phyloP scores from a whole-genome alignment of 2,797 vertebrate genomes.

The Peromyscus aztecus region DNA sequence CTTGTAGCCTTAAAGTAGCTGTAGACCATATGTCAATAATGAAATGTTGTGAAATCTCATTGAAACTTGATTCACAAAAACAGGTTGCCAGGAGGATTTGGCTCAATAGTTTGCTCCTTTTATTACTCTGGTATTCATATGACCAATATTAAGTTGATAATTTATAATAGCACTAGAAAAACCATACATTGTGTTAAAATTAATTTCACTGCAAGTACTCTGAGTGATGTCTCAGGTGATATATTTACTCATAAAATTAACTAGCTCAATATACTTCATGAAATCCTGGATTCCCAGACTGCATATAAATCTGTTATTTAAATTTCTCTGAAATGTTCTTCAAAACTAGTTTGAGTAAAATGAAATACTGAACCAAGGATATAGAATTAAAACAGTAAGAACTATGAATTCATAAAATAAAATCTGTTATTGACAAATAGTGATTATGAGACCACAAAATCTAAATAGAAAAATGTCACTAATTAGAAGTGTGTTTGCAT shows the following conservation, averaged over 20 bases:
- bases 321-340: slow-evolving; percentile 44
- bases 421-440: slow-evolving; percentile 4
- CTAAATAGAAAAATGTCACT: background rate
- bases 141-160: slow-evolving; percentile 10
- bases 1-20: background rate
- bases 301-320: background rate
- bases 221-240: background rate
- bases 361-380: background rate
- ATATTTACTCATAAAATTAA: slow-evolving; percentile 45
- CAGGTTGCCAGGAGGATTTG: background rate
- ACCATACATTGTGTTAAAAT: slow-evolving; percentile 6
- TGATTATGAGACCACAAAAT: background rate
- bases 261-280: background rate
- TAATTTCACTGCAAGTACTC: slow-evolving; percentile 35
- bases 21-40: background rate
- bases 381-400: background rate
- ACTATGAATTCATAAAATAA: slow-evolving; percentile 6
- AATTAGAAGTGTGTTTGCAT: background rate
- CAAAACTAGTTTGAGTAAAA: slow-evolving; percentile 37
- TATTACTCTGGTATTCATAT: slow-evolving; percentile 32
- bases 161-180: background rate
- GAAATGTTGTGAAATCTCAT: background rate
- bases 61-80: slow-evolving; percentile 37
- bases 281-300: background rate
- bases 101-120: background rate